phyloP scores from a whole-genome alignment of 2,113 vertebrate species.

The Gadus macrocephalus region DNA sequence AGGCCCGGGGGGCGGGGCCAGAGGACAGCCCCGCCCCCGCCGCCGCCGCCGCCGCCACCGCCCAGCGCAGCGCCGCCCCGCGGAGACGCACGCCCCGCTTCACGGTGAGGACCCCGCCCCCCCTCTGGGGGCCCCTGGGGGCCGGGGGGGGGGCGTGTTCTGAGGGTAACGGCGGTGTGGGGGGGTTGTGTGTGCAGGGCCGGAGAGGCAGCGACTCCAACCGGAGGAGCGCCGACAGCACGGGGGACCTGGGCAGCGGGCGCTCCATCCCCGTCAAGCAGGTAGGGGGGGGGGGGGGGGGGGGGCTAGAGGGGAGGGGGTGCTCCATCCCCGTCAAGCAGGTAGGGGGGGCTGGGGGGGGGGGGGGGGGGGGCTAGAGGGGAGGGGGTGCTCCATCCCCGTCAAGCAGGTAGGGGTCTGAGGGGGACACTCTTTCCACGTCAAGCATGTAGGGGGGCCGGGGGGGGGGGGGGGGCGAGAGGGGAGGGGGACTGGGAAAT shows the following conservation, averaged over 20 bases:
- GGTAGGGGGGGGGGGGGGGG: conserved; percentile 52
- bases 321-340: too few species aligned
- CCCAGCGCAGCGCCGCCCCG: conserved; percentile 79
- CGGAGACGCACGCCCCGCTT: conserved; percentile 85
- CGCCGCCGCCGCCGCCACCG: conserved; percentile 71
- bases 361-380: too few species aligned
- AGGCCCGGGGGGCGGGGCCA: conserved; percentile 64
- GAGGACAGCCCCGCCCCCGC: conserved; percentile 75
- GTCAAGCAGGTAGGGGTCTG: too few species aligned
- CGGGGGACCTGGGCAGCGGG: conserved; percentile 80
- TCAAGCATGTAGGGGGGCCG: too few species aligned
- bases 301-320: too few species aligned
- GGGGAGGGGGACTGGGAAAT: too few species aligned
- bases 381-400: too few species aligned
- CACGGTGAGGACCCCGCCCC: conserved; percentile 63
- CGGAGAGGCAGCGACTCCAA: conserved; percentile 90
- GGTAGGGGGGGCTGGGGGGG: too few species aligned
- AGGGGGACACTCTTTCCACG: too few species aligned
- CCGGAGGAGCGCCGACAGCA: conserved; percentile 84
- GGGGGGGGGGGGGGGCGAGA: too few species aligned
- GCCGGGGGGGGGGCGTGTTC: neutral
- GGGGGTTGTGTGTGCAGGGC: conserved; percentile 67
- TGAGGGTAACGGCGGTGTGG: neutral
- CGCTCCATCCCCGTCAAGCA: conserved; percentile 92
- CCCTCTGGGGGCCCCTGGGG: neutral